Evolutionary conservation across 1,140 invertebrate genomes (phyloP).

Genomic region (Plodia interpunctella): DNA sequence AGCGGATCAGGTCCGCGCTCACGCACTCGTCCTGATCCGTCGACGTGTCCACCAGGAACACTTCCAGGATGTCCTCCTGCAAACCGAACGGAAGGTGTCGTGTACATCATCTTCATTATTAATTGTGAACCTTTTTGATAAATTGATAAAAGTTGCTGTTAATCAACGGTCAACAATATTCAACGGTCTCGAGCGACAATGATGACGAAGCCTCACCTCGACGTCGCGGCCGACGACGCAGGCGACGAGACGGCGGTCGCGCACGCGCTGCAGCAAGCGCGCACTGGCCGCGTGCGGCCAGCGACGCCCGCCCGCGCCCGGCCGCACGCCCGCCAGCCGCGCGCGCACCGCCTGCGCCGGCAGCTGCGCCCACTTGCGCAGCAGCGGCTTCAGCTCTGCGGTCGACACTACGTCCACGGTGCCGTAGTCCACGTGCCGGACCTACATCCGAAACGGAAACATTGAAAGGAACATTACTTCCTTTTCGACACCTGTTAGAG

Average conservation of each 20-base stretch:
- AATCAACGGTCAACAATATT: not conserved
- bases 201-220: conserved; percentile 25
- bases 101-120: too few relatives aligned
- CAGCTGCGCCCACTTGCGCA: conserved; percentile 33
- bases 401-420: conserved; percentile 40
- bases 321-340: conserved; percentile 22
- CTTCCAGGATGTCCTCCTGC: conserved; percentile 44
- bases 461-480: too few relatives aligned
- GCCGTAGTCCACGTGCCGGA: conserved; percentile 58
- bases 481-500: too few relatives aligned
- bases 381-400: conserved; percentile 34
- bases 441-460: conserved; percentile 25
- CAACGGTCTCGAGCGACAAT: not conserved
- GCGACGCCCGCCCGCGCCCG: conserved; percentile 31
- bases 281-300: conserved; percentile 42
- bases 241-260: conserved; percentile 35
- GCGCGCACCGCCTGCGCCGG: conserved; percentile 37
- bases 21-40: conserved; percentile 44
- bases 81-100: too few relatives aligned
- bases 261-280: conserved; percentile 37
- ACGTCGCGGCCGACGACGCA: conserved; percentile 33
- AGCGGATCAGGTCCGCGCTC: conserved; percentile 35
- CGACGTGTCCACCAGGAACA: conserved; percentile 52
- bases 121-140: too few relatives aligned
- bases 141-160: too few relatives aligned